These are phyloP conservation scores for Palythoa caribaeorum DNA, from an alignment of 92 coral and sea anemone species.

Conservation along the genomic window DNA sequence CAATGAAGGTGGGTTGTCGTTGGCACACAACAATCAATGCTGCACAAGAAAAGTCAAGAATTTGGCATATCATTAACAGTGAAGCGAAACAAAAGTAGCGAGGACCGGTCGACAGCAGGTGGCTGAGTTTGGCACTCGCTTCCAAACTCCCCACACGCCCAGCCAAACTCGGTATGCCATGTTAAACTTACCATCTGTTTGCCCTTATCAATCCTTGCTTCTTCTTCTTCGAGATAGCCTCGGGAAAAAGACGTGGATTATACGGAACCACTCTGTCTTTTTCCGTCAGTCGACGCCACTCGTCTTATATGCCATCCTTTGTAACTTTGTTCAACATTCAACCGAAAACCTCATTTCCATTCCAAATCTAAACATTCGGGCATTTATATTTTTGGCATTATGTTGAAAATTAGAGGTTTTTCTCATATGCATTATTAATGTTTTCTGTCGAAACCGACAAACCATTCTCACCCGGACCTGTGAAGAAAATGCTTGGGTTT, in stretches of 20 bases:
- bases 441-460: slow-evolving; percentile 46
- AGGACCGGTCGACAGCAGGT: slow-evolving; percentile 44
- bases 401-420: slow-evolving; percentile 51
- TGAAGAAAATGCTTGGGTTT: slow-evolving; percentile 7
- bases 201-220: background rate
- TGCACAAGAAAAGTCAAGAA: slow-evolving; percentile 47
- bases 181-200: slow-evolving; percentile 36
- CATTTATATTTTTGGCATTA: slow-evolving; percentile 43
- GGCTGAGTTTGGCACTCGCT: slow-evolving; percentile 33
- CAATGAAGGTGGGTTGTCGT: slow-evolving; percentile 33
- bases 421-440: slow-evolving; percentile 52
- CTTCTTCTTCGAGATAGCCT: background rate
- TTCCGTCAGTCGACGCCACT: background rate
- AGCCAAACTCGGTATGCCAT: slow-evolving; percentile 33
- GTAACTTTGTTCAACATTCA: slow-evolving; percentile 20
- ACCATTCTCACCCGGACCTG: slow-evolving; percentile 1
- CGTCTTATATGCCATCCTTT: background rate
- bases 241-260: background rate
- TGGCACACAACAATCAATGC: slow-evolving; percentile 44
- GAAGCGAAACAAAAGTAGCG: slow-evolving; percentile 44
- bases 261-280: too few relatives aligned
- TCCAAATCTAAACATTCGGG: slow-evolving; percentile 44
- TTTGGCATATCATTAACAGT: slow-evolving; percentile 50
- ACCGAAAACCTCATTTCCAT: slow-evolving; percentile 41
- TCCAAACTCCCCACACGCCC: slow-evolving; percentile 49